Conservation (phyloP, 37 sponge, comb jelly and placozoan genomes). For the Dysidea cf. avara region DNA sequence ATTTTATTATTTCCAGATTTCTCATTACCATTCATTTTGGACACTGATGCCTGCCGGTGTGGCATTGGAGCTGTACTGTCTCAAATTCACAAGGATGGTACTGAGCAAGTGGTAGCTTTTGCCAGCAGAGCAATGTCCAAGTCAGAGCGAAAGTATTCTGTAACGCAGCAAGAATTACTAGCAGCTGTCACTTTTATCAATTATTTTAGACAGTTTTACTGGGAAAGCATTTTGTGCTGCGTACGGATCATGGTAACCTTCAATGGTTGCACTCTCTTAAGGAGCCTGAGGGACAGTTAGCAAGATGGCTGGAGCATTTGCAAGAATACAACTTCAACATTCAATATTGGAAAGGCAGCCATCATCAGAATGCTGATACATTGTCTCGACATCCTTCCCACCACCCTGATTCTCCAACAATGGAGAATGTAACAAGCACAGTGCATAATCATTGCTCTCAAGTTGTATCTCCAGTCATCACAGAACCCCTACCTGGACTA, state of each 20-base stretch:
- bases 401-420: not conserved
- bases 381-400: not conserved
- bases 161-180: conserved; percentile 5
- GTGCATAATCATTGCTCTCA: too few relatives aligned
- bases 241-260: conserved; percentile 15
- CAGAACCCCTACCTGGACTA: too few relatives aligned
- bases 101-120: conserved; percentile 18
- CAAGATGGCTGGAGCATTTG: conserved; percentile 13
- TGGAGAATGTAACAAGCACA: too few relatives aligned
- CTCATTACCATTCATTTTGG: conserved; percentile 22
- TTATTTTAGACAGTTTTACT: conserved; percentile 2
- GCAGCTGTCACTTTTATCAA: conserved; percentile 1
- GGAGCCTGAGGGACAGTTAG: not conserved
- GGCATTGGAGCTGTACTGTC: not conserved
- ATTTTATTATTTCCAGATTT: conserved; percentile 16
- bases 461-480: too few relatives aligned
- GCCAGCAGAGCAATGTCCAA: not conserved
- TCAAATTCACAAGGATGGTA: too few relatives aligned
- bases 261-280: conserved; percentile 1
- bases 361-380: conserved; percentile 16
- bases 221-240: conserved; percentile 4
- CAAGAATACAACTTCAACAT: conserved; percentile 12
- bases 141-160: conserved; percentile 15
- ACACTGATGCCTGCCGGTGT: conserved; percentile 36
- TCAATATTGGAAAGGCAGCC: conserved; percentile 1